These are phyloP conservation scores for Leptocoma aspasia DNA, from an alignment of 2,113 vertebrate species.

Conservation along the genomic window DNA sequence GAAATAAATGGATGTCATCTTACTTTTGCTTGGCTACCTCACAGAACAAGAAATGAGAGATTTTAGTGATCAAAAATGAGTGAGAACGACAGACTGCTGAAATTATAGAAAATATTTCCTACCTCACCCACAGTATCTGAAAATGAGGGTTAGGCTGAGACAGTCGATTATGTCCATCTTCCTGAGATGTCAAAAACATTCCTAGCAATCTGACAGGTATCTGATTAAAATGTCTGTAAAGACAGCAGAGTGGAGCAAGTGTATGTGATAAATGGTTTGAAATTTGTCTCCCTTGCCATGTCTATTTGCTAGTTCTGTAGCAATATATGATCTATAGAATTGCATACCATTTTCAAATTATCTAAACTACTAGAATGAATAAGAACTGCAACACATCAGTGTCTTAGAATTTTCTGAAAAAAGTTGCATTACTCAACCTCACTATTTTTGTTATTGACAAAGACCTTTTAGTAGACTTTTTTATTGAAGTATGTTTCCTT, in stretches of 20 bases:
- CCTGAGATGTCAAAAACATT: not conserved
- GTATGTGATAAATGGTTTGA: not conserved
- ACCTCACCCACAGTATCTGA: not conserved
- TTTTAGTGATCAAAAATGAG: not conserved
- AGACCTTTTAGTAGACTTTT: not conserved
- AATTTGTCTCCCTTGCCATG: not conserved
- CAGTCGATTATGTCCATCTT: not conserved
- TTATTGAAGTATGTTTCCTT: not conserved
- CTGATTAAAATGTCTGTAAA: not conserved
- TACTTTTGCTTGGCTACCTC: not conserved
- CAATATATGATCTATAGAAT: not conserved
- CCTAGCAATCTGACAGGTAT: not conserved
- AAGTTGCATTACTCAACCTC: not conserved
- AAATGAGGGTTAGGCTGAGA: not conserved
- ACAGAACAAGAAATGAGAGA: not conserved
- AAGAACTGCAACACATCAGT: not conserved
- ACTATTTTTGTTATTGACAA: accelerated
- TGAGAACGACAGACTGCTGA: not conserved
- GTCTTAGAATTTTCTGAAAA: not conserved
- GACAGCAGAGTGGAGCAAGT: not conserved
- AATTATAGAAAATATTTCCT: not conserved
- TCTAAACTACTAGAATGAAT: not conserved
- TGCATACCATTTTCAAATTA: not conserved
- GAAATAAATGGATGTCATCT: not conserved
- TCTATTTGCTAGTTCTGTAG: not conserved